phyloP scores from a whole-genome alignment of 2,888 invertebrate genomes.

The Melinaea marsaeus region DNA sequence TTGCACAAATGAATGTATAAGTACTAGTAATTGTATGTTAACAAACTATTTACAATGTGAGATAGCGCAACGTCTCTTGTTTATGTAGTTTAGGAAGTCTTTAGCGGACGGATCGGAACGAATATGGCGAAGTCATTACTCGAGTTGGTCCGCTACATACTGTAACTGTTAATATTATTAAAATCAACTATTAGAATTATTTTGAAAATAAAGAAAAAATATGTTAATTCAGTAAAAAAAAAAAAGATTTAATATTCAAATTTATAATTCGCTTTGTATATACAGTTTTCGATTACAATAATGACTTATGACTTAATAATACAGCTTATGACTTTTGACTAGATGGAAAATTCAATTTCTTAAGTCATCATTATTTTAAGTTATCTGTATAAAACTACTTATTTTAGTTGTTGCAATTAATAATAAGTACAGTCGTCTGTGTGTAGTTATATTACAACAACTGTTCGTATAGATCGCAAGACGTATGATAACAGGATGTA shows the following conservation, averaged over 20 bases:
- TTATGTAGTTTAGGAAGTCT: constrained; percentile 65
- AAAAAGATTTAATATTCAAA: too few species aligned
- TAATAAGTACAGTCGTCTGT: not conserved
- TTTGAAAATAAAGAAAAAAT: too few species aligned
- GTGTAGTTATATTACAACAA: constrained; percentile 12
- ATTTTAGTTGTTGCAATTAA: too few species aligned
- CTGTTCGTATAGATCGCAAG: constrained; percentile 17
- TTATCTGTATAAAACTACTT: too few species aligned
- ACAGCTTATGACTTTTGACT: too few species aligned
- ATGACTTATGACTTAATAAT: too few species aligned
- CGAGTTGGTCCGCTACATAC: constrained; percentile 32
- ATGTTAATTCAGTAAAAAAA: too few species aligned
- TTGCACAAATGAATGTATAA: constrained; percentile 23
- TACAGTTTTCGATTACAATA: too few species aligned
- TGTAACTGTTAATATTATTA: not conserved
- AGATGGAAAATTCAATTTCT: too few species aligned
- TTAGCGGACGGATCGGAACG: constrained; percentile 49
- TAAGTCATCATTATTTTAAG: too few species aligned
- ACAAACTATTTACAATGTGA: constrained; percentile 58
- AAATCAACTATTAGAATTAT: too few species aligned
- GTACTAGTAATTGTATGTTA: constrained; percentile 36
- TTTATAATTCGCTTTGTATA: too few species aligned
- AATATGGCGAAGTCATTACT: constrained; percentile 54
- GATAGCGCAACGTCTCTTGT: constrained; percentile 67
- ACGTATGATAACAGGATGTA: constrained; percentile 17